Percentiles rank a stretch among this genome's conserved stretches.
Conservation (phyloP, 1,140 invertebrate species). For the Zaprionus capensis region DNA sequence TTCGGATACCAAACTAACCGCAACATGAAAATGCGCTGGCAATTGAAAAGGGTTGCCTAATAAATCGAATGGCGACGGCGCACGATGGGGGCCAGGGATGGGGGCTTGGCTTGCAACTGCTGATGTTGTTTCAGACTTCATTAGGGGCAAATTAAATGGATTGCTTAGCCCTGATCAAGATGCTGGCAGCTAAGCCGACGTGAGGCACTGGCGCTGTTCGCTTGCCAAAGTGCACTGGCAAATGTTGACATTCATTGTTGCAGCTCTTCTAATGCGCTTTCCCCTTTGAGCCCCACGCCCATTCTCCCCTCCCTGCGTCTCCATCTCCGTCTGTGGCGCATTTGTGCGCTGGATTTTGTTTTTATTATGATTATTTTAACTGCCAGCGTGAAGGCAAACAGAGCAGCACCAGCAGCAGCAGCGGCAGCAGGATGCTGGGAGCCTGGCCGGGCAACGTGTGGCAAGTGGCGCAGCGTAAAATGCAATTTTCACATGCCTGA, state of each 20-base stretch:
- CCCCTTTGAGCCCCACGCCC: constrained; percentile 1
- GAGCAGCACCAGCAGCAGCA: constrained; percentile 19
- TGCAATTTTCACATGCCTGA: constrained; percentile 71
- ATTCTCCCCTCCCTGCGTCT: constrained; percentile 10
- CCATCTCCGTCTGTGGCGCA: constrained; percentile 29
- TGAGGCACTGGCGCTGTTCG: constrained; percentile 34
- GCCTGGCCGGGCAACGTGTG: constrained; percentile 9
- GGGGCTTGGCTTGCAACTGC: constrained; percentile 9
- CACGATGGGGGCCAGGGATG: neutral
- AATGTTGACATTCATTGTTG: constrained; percentile 76
- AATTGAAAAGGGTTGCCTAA: constrained; percentile 35
- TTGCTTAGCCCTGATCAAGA: constrained; percentile 71
- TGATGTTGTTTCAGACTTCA: constrained; percentile 45
- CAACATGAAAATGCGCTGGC: constrained; percentile 46
- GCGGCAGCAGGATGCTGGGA: constrained; percentile 4
- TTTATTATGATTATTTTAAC: constrained; percentile 82
- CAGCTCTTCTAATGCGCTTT: constrained; percentile 51
- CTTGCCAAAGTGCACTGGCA: constrained; percentile 67
- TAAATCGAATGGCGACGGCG: constrained; percentile 36
- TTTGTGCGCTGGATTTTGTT: constrained; percentile 73
- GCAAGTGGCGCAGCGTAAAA: constrained; percentile 62
- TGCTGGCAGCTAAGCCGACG: constrained; percentile 62
- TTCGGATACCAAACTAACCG: constrained; percentile 40
- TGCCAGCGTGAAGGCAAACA: constrained; percentile 73
- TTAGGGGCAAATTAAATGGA: constrained; percentile 77